A percentile compares a stretch with the other conserved stretches of the same genome.
phyloP scores from a whole-genome alignment of 2,797 vertebrate species.

The Hydrophis major region DNA sequence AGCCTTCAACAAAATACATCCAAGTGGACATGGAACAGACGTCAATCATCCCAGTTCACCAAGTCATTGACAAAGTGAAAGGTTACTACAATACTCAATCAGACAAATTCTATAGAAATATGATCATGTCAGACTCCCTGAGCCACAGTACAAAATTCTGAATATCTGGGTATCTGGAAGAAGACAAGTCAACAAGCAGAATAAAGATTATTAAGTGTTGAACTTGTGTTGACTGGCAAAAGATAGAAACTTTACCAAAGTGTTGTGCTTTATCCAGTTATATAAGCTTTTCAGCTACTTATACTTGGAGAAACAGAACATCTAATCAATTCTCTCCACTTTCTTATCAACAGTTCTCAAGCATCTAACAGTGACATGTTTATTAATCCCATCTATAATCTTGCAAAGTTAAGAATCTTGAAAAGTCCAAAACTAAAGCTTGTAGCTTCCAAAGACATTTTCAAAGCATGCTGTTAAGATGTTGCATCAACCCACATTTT shows the following conservation, averaged over 20 bases:
- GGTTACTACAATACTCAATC: constrained; percentile 89
- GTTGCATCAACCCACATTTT: constrained; percentile 18
- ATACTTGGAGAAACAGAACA: constrained; percentile 7
- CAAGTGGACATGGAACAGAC: constrained; percentile 83
- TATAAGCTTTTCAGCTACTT: constrained; percentile 31
- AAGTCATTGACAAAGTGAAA: constrained; percentile 94
- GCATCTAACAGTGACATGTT: constrained; percentile 26
- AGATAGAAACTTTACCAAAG: not conserved
- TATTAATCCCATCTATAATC: constrained; percentile 36
- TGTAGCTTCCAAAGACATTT: constrained; percentile 18
- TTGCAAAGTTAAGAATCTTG: constrained; percentile 25
- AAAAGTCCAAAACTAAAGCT: constrained; percentile 26
- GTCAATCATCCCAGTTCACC: constrained; percentile 90
- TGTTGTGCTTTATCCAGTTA: constrained; percentile 20
- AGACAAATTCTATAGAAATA: constrained; percentile 96
- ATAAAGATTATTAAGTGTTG: constrained; percentile 27
- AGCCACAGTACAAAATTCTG: constrained; percentile 92
- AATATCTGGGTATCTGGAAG: constrained; percentile 29
- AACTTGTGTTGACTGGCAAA: constrained; percentile 1
- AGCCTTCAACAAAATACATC: constrained; percentile 76
- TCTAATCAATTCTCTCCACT: constrained; percentile 28
- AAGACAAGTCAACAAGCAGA: constrained; percentile 19
- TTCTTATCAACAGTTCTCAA: constrained; percentile 39
- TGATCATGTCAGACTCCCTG: constrained; percentile 91
- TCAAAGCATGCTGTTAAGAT: not conserved